Evolutionary conservation across 1,140 invertebrate species (phyloP), one percentile per base, ranked within the genome.

Genomic region (Eumaeus atala): DNA sequence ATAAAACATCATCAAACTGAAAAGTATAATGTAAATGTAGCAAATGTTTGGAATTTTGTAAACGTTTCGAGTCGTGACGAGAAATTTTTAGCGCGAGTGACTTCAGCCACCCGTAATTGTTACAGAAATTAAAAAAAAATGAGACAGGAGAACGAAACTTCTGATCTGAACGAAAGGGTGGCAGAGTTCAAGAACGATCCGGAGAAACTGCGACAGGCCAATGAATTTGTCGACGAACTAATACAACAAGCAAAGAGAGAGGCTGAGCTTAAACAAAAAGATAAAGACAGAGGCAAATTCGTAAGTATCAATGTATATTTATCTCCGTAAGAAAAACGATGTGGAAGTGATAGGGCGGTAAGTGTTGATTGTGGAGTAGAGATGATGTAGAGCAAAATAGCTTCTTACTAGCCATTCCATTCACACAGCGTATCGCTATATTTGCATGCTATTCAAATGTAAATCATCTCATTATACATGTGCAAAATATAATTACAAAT

Each of bases 261-360:
- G 67, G 87, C 82, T 56, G 84, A 87, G 61, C 58, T 79, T 59
- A 88, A 87, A 83, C 77, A 82, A 66, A 87, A 82, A 87, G 84
- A 84, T 66, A 86, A 85, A 77, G 83, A 87, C 53, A 85, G 71
- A 82, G 82, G 70, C 64, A 88, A 84, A 81, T 81, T 83, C 65
- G 87, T 88, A 86, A 87, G 82, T 85, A 79, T 84, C 64, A 77
- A 81, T 86, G 79, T 86, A 80, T 84, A 82, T 82, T 84, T 78
- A 74, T 71, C 70, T 72, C 66, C 62, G 60, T 78, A 77, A 75
- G 73, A 77, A 76, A 78, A 70, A 68, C n/a, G n/a, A 48, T 77
- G 58, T 70, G 77, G 78, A 74, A 76, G 62, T 76, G 75, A 73
- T 83, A 83, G 80, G 83, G 80, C 70, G 83, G 79, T 86, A 82